Evolutionary conservation across 2,888 invertebrate genomes (phyloP).

Genomic region (Asteroscopus sphinx): DNA sequence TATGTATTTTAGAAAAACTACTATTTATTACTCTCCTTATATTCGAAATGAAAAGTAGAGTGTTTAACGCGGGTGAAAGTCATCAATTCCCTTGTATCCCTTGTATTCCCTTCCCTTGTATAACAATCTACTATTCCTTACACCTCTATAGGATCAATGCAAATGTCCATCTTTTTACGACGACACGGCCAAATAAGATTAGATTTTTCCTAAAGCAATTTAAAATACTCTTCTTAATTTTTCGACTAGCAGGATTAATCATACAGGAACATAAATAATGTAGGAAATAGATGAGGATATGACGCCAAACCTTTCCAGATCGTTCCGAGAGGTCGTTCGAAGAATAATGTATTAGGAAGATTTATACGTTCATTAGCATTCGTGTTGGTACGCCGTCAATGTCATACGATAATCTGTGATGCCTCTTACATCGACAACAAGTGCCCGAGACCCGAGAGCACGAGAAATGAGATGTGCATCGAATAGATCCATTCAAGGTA

Average conservation of each 20-base stretch:
- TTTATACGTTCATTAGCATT: constrained; percentile 72
- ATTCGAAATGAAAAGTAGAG: too few relatives aligned
- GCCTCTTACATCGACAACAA: constrained; percentile 66
- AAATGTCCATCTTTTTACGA: constrained; percentile 15
- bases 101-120: too few relatives aligned
- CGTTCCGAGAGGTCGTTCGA: constrained; percentile 65
- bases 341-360: constrained; percentile 69
- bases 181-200: constrained; percentile 6
- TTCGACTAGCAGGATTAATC: constrained; percentile 45
- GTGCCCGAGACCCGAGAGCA: constrained; percentile 54
- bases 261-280: constrained; percentile 57
- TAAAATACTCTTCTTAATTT: constrained; percentile 28
- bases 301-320: constrained; percentile 64
- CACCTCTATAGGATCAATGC: too few relatives aligned
- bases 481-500: constrained; percentile 68
- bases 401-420: constrained; percentile 75
- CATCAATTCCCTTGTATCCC: too few relatives aligned
- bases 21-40: too few relatives aligned
- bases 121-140: too few relatives aligned
- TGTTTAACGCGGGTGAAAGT: too few relatives aligned
- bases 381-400: constrained; percentile 73
- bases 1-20: too few relatives aligned
- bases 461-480: constrained; percentile 65
- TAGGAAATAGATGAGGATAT: constrained; percentile 60
- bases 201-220: constrained; percentile 15